Percentiles rank a stretch among this genome's conserved stretches.
These are phyloP conservation scores for Emydocephalus ijimae DNA, from an alignment of 2,113 vertebrate genomes.

Conservation along the genomic window DNA sequence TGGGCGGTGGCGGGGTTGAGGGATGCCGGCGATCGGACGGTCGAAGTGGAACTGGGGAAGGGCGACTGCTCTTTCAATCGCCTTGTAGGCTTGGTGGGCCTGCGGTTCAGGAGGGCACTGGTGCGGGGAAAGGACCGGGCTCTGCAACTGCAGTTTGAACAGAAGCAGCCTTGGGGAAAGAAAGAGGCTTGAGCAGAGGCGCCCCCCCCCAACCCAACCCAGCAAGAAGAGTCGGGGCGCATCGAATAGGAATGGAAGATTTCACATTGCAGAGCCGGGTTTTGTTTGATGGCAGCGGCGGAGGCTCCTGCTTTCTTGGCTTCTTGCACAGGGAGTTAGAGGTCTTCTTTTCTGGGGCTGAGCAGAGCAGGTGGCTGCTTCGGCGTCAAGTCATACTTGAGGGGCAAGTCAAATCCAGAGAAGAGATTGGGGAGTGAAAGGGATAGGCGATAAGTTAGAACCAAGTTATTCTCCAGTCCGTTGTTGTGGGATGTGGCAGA, in stretches of 20 bases:
- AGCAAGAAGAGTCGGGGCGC: background rate
- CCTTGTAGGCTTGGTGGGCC: constrained; percentile 5
- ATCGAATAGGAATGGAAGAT: background rate
- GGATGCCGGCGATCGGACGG: background rate
- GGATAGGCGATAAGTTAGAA: background rate
- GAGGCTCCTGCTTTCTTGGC: background rate
- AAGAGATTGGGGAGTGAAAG: background rate
- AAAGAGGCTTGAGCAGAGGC: background rate
- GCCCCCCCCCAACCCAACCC: background rate
- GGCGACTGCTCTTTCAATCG: background rate
- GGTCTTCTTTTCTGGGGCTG: background rate
- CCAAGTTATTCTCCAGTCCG: background rate
- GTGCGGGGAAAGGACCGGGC: background rate
- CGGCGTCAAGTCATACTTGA: background rate
- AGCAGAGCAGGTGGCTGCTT: constrained; percentile 41
- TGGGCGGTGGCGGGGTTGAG: constrained; percentile 3
- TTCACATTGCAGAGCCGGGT: background rate
- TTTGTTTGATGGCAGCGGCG: background rate
- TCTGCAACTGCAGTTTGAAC: constrained; percentile 4
- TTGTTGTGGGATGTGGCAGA: background rate
- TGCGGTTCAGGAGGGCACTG: background rate
- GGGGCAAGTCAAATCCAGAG: background rate
- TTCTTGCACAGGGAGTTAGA: background rate
- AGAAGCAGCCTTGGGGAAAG: too few species aligned
- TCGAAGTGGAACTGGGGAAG: too few species aligned